Evolutionary conservation across 2,888 invertebrate species (phyloP), one percentile per base, ranked within the genome.

Genomic region (Drosophila imparisetae): DNA sequence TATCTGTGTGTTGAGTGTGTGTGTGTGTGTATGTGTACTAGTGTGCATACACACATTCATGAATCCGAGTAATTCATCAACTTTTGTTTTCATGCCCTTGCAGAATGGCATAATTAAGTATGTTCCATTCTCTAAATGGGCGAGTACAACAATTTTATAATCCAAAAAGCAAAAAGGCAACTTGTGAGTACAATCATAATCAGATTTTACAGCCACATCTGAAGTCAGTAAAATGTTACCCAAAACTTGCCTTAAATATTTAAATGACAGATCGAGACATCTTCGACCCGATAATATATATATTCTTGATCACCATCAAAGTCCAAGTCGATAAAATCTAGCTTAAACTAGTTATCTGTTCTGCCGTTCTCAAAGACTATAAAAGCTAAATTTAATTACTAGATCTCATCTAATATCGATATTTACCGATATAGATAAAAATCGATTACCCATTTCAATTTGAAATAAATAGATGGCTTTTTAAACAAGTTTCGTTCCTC

Each of bases 61-160:
- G 29, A 30, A 36, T 52, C 36, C 40, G 8, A 27, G 45, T 42
- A 60, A 63, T 65, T 57, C 61, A 66, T 65, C 53, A 55, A 64
- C 57, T 63, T 66, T 67, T 72, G 61, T 65, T 67, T 40, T 48
- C 27, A 27, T 54, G 62, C 49, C 60, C 75, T 62, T 65, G 58
- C 59, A 38, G 45, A 69, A 59, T 11, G 58, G 50, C 65, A 67
- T 68, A 57, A 57, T 50, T 50, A 57, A 50, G 27, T 29, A 40
- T 57, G 27, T 49, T 27, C 27, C 49, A 49, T 27, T 27, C 15
- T 24, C 21, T 15, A 45, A 45, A 45, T 24, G 21, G 15, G 15
- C 24, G 8, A 21, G 21, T 8, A 15, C 21, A 24, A 45, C 21
- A 45, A 45, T 24, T 45, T 45, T 45, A 15, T 45, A 45, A 15